Evolutionary conservation across 2,888 invertebrate species (phyloP).

Genomic region (Ametastegia equiseti): DNA sequence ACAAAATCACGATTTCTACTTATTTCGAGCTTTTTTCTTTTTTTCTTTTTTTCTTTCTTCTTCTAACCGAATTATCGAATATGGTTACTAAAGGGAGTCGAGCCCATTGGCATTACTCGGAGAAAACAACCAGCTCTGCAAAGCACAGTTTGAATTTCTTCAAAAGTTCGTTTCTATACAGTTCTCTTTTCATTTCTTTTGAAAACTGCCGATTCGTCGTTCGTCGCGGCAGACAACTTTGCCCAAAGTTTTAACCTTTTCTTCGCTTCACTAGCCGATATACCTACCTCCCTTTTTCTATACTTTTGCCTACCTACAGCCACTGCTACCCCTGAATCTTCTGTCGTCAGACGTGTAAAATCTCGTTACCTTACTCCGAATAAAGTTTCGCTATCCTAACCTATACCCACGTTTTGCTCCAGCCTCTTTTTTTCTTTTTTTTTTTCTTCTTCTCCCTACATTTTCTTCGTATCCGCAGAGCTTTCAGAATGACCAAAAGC

Average conservation of each 20-base stretch:
- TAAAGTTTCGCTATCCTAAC: background rate
- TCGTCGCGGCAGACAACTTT: too few species aligned
- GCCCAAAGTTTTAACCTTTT: conserved; percentile 26
- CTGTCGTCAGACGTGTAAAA: conserved; percentile 44
- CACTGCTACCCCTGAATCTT: conserved; percentile 6
- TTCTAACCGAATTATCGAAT: too few species aligned
- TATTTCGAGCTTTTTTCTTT: background rate
- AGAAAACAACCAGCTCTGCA: conserved; percentile 21
- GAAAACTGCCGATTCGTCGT: conserved; percentile 37
- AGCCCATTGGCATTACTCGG: background rate
- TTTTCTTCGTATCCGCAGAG: too few species aligned
- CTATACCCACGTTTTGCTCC: background rate
- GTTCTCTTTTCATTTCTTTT: background rate
- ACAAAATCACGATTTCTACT: background rate
- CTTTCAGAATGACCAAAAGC: too few species aligned
- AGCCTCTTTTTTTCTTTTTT: background rate
- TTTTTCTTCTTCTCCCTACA: background rate
- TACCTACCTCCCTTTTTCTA: too few species aligned
- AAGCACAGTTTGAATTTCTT: conserved; percentile 42
- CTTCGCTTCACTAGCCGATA: conserved; percentile 37
- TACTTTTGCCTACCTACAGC: too few species aligned
- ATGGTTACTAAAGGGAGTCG: too few species aligned
- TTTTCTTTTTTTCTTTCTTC: background rate
- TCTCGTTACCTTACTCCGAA: conserved; percentile 38
- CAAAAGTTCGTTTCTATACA: background rate